Evolutionary conservation across 2,797 vertebrate species (phyloP), one percentile per base, ranked within the genome.

Genomic region (Anableps anableps): DNA sequence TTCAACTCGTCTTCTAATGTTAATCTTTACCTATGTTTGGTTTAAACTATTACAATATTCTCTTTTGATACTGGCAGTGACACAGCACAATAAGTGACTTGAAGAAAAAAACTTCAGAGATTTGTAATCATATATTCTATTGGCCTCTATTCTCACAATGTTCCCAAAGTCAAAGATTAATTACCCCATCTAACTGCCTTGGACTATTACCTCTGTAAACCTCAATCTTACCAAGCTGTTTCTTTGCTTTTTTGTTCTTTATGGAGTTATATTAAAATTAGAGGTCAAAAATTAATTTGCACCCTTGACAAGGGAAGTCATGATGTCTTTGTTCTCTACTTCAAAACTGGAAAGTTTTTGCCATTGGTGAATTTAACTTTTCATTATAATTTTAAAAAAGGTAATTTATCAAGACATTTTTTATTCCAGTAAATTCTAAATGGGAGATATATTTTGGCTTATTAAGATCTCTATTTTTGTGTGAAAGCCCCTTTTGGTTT

Each of bases 121-220:
- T 58, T 58, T 85, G 29, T 47, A 64, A 70, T 89, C 74, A 83
- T 41, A 83, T 41, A 3, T 38, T 80, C 48, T 48, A 3, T 53
- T 23, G 41, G 17, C 58, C 53, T 81, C 47, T 77, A 45, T 62
- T 64, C 47, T 79, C 45, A 77, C 78, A 66, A 60, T 83, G 76
- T 74, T 48, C 47, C 53, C 50, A 45, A 60, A 50, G 73, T 55
- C 83, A 84, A 78, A 75, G 47, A 55, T 13, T 14, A 64, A 9
- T 16, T 8, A 70, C 17, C 11, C 70, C 5, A 8, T 29, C n/a
- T 45, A 17, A n/a, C 38, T 71, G 68, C 5, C 23, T 2, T 21
- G 7, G 17, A 21, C 31, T 19, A 19, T 38, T 13, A 29, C n/a
- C 62, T 21, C n/a, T 19, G 13, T 36, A 66, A 36, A 21, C 34